Evolutionary conservation across 2,113 vertebrate species (phyloP).

Genomic region (Ellobius talpinus): DNA sequence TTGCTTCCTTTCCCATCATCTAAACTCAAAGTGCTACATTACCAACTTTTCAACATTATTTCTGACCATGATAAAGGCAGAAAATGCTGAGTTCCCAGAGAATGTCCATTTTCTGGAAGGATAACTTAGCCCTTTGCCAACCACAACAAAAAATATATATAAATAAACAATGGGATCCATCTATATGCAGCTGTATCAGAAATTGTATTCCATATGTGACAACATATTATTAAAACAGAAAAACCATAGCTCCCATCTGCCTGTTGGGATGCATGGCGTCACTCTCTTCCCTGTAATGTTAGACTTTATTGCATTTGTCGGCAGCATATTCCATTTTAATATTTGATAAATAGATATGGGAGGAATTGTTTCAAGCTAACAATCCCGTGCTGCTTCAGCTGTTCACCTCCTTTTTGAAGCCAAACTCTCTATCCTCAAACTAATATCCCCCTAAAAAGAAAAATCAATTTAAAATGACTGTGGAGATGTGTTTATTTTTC

Average conservation of each 20-base stretch:
- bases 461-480: slow-evolving; percentile 81
- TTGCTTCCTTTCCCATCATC: not conserved
- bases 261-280: slow-evolving; percentile 67
- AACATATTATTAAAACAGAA: slow-evolving; percentile 80
- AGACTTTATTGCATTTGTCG: slow-evolving; percentile 82
- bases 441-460: slow-evolving; percentile 66
- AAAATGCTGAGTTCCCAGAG: slow-evolving; percentile 32
- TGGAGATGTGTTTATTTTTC: slow-evolving; percentile 81
- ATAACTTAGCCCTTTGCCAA: slow-evolving; percentile 50
- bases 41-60: not conserved
- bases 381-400: slow-evolving; percentile 42
- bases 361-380: slow-evolving; percentile 74
- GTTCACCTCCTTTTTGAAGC: slow-evolving; percentile 69
- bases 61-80: slow-evolving; percentile 7
- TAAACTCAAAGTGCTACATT: slow-evolving; percentile 27
- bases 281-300: slow-evolving; percentile 76
- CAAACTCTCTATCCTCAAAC: slow-evolving; percentile 79
- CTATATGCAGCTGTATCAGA: slow-evolving; percentile 39
- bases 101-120: slow-evolving; percentile 41
- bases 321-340: slow-evolving; percentile 85
- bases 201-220: slow-evolving; percentile 76
- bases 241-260: slow-evolving; percentile 78
- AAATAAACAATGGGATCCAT: slow-evolving; percentile 47
- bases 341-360: slow-evolving; percentile 85
- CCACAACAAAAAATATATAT: not conserved